Evolutionary conservation across 2,888 invertebrate genomes (phyloP).

Genomic region (Tenodera sinensis): DNA sequence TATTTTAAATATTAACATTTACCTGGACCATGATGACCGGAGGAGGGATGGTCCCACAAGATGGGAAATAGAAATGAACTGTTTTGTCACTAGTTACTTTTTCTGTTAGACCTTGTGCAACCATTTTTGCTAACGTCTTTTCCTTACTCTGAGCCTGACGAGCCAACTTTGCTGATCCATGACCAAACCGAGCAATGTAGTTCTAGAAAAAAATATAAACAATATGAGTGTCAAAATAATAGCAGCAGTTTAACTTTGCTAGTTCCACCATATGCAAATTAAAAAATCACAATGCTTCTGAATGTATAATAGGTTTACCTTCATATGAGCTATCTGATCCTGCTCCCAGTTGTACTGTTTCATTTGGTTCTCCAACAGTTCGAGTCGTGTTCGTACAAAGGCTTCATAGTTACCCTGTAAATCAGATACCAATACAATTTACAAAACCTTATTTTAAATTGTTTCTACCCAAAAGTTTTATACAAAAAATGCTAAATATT

Average conservation of each 20-base stretch:
- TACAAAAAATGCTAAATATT: background rate
- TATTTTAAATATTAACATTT: slow-evolving; percentile 24
- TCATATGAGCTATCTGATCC: slow-evolving; percentile 98
- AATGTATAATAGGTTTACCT: slow-evolving; percentile 52
- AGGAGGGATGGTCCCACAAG: slow-evolving; percentile 94
- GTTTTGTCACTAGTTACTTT: slow-evolving; percentile 88
- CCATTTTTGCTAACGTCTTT: slow-evolving; percentile 99
- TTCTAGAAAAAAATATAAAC: slow-evolving; percentile 55
- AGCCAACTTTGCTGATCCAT: slow-evolving; percentile 97
- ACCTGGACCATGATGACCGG: slow-evolving; percentile 99
- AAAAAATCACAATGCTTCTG: background rate
- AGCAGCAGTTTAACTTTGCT: background rate
- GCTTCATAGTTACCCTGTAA: slow-evolving; percentile 89
- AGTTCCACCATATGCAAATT: background rate
- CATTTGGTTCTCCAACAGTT: slow-evolving; percentile 95
- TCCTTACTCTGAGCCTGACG: slow-evolving; percentile 99
- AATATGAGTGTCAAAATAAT: background rate
- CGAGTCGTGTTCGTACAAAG: slow-evolving; percentile 89
- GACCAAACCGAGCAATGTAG: slow-evolving; percentile 98
- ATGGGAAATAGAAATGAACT: slow-evolving; percentile 92
- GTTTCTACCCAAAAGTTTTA: background rate
- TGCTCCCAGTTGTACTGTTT: slow-evolving; percentile 99
- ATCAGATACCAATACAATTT: background rate
- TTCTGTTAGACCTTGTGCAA: slow-evolving; percentile 94
- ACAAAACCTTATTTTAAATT: background rate